Base-by-base conservation (phyloP, 2,888 invertebrate species). In the Amphiduros pacificus region DNA sequence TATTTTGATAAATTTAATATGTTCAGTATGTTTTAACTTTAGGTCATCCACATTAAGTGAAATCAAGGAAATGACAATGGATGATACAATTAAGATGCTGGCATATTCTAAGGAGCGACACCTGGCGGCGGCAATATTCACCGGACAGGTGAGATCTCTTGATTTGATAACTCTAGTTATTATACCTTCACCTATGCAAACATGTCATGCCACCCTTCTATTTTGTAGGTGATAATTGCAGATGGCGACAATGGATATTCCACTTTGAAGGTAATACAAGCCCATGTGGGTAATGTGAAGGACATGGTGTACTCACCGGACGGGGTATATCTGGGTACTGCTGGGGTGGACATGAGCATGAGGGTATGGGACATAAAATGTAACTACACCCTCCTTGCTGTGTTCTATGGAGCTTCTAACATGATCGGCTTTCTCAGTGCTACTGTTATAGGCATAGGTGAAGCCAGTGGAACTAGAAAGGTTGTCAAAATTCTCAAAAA, bases 401-500 rank as follows among this genome's bases (percentile, higher is more conserved):
- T 54, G 17, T 64, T 20, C 48, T 64, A 64, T 22, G 56, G 49
- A n/a, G 62, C 64, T 4, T 27, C 51, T 17, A 64, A 61, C 26
- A 20, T 41, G 17, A 14, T 62, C 14, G 64, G 31, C 9, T 64
- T 64, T 50, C 24, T 55, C 20, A 22, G 31, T n/a, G 54, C 40
- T 14, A 58, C 54, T 36, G 48, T 49, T 1, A 14, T 64, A 1
- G 32, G 52, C 14, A 28, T 64, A 26, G 64, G 61, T 17, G 64
- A 64, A 28, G 56, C 64, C 5, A 64, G 62, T 17, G 64, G 64
- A 14, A 64, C 62, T 29, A 64, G 20, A 31, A 44, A 49, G 14
- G 9, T 9, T n/a, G 17, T 48, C 6, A 48, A 48, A 48, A 14
- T 48, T 22, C 36, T 14, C 11, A 36, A 14, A 14, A 14, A 36